Conservation (phyloP, 2,888 invertebrate species). For the Agrochola macilenta region DNA sequence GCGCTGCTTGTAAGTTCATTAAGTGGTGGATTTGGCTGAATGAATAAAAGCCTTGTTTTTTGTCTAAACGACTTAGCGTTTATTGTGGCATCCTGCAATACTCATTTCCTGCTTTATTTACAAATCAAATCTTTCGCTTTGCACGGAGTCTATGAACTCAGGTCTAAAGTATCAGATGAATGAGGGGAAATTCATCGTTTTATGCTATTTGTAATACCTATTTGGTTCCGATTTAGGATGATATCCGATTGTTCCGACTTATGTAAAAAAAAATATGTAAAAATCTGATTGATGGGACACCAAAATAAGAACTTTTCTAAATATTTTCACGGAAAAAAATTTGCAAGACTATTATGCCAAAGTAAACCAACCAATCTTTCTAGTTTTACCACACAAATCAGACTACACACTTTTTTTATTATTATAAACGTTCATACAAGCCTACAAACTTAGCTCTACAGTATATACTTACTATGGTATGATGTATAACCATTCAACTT, state of each 20-base stretch:
- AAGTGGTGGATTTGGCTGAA: not conserved
- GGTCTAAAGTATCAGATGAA: not conserved
- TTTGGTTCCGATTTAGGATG: not conserved
- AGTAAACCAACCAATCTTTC: not conserved
- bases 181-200: too few species aligned
- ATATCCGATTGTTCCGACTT: not conserved
- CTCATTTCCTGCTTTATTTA: not conserved
- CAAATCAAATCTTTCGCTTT: not conserved
- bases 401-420: not conserved
- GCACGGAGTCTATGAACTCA: too few species aligned
- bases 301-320: not conserved
- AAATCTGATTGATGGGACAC: too few species aligned
- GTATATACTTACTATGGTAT: not conserved
- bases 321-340: not conserved
- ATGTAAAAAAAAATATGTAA: too few species aligned
- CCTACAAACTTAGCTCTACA: constrained; percentile 7
- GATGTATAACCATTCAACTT: constrained; percentile 42
- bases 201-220: too few species aligned
- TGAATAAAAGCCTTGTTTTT: not conserved
- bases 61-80: not conserved
- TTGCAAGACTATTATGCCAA: not conserved
- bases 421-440: not conserved
- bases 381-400: not conserved
- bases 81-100: not conserved
- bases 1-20: not conserved